phyloP scores from a whole-genome alignment of 2,113 vertebrate species.

The Sceloporus tristichus region DNA sequence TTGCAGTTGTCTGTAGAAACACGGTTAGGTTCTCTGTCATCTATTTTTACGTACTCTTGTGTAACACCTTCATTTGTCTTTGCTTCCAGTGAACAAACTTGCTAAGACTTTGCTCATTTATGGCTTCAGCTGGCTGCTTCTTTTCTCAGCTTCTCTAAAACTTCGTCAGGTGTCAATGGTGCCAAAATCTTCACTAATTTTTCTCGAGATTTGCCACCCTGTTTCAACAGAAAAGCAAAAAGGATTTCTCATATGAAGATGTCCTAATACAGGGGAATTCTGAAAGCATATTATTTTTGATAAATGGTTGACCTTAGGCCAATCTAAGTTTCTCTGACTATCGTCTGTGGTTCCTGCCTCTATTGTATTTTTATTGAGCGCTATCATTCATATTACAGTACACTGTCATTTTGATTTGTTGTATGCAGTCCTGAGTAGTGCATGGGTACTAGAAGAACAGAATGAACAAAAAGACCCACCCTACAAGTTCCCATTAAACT shows the following conservation, averaged over 20 bases:
- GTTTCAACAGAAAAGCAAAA: conserved; percentile 39
- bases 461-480: no score
- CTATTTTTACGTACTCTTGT: no score
- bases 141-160: conserved; percentile 85
- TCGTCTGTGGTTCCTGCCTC: no score
- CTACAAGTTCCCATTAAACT: no score
- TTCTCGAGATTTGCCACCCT: conserved; percentile 93
- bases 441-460: no score
- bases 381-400: no score
- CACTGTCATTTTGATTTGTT: no score
- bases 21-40: no score
- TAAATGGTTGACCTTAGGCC: neutral
- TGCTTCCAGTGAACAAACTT: neutral
- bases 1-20: neutral
- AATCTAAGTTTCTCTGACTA: neutral
- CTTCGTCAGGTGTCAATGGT: conserved; percentile 82
- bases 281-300: neutral
- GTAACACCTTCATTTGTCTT: neutral
- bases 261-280: neutral
- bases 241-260: neutral
- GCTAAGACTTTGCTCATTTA: conserved; percentile 34
- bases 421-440: no score
- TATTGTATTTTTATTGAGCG: no score
- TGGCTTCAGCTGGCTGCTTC: conserved; percentile 76
- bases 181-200: conserved; percentile 88